Percentiles rank a stretch among this genome's conserved stretches.
These are phyloP conservation scores for Neotoxoptera formosana DNA, from an alignment of 1,140 invertebrate species.

Conservation along the genomic window DNA sequence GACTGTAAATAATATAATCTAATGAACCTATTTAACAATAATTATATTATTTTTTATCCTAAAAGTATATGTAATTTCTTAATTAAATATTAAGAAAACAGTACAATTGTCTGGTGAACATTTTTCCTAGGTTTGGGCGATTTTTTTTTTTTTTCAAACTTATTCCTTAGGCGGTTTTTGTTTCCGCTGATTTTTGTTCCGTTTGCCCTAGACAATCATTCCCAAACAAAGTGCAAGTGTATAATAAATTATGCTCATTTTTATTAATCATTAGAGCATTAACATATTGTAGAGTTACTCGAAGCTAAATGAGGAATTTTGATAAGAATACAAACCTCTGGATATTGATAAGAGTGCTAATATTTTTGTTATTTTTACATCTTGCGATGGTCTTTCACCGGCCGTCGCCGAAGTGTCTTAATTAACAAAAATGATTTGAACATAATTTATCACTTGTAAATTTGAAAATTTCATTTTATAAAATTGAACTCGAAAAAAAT, in stretches of 20 bases:
- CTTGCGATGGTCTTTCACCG: not conserved
- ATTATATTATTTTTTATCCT: no score
- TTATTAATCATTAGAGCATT: not conserved
- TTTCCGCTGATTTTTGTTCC: not conserved
- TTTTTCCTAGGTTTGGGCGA: not conserved
- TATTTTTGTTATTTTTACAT: not conserved
- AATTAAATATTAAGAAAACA: no score
- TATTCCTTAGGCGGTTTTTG: no score
- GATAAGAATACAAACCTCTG: not conserved
- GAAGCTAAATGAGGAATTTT: not conserved
- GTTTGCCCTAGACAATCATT: not conserved
- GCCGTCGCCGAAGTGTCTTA: no score
- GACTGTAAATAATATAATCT: no score
- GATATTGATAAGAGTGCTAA: not conserved
- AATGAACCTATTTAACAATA: no score
- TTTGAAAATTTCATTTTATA: not conserved
- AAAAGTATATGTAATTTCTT: no score
- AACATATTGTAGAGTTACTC: not conserved
- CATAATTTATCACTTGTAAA: not conserved
- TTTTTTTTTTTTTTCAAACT: not conserved
- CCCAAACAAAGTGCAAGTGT: not conserved
- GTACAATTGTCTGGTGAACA: no score
- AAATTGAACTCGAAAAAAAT: not conserved
- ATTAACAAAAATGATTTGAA: not conserved
- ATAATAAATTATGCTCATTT: not conserved